Evolutionary conservation across 30 jellyfish, hydroid and myxozoan genomes (phyloP).

Genomic region (Aurelia sp.): DNA sequence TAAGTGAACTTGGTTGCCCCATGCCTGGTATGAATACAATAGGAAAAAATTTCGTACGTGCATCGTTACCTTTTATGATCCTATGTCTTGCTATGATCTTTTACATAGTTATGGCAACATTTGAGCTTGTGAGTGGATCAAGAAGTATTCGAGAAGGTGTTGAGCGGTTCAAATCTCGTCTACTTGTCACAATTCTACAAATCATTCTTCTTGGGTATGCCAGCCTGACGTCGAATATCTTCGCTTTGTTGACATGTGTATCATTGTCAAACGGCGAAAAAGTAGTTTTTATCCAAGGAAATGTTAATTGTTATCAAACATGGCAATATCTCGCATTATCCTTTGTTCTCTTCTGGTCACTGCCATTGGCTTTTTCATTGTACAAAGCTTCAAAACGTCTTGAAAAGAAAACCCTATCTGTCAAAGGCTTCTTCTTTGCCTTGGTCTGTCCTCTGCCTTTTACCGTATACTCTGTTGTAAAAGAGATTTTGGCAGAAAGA

Average conservation of each 20-base stretch:
- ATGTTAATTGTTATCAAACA: slow-evolving; percentile 8
- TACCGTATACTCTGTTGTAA: not conserved
- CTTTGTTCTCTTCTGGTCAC: slow-evolving; percentile 7
- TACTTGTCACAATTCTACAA: not conserved
- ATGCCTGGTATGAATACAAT: not conserved
- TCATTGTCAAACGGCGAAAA: slow-evolving; percentile 19
- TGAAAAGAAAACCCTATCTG: not conserved
- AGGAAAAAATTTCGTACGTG: too few species aligned
- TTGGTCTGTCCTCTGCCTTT: slow-evolving; percentile 24
- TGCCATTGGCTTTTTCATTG: slow-evolving; percentile 5
- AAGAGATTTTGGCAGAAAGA: not conserved
- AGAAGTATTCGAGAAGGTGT: not conserved
- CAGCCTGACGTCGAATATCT: slow-evolving; percentile 10
- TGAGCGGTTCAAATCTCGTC: not conserved
- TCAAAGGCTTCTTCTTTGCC: slow-evolving; percentile 26
- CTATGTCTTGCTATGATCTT: too few species aligned
- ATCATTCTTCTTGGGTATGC: slow-evolving; percentile 14
- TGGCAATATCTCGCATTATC: slow-evolving; percentile 11
- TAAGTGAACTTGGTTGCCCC: not conserved
- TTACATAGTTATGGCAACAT: too few species aligned
- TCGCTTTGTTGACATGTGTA: slow-evolving; percentile 23
- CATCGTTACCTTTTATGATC: too few species aligned
- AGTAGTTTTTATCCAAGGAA: slow-evolving; percentile 23
- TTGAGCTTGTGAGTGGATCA: too few species aligned
- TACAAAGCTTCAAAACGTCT: not conserved